phyloP scores from a whole-genome alignment of 2,888 invertebrate genomes.

The Nesidiocoris tenuis region DNA sequence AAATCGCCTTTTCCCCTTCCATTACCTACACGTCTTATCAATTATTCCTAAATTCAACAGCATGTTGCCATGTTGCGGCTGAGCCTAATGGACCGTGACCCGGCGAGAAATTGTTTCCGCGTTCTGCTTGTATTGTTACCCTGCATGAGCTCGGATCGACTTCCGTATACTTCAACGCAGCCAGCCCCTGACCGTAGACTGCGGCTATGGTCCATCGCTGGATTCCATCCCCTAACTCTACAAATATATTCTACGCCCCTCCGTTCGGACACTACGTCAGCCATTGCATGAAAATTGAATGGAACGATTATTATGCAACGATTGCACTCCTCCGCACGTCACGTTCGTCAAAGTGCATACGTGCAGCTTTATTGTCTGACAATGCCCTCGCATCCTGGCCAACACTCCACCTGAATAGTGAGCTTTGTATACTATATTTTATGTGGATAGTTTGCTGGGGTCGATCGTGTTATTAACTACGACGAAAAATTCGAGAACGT shows the following conservation, averaged over 20 bases:
- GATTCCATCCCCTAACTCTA: not conserved
- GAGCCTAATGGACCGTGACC: constrained; percentile 38
- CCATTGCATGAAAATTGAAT: not conserved
- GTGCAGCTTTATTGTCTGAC: too few relatives aligned
- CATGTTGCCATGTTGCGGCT: constrained; percentile 35
- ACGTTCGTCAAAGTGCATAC: too few relatives aligned
- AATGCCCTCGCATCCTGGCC: too few relatives aligned
- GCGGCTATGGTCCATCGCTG: not conserved
- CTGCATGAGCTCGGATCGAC: not conserved
- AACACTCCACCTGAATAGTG: too few relatives aligned
- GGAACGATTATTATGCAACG: not conserved
- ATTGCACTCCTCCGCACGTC: not conserved
- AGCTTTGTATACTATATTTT: too few relatives aligned
- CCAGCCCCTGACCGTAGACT: too few relatives aligned
- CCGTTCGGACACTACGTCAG: not conserved
- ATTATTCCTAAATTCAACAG: constrained; percentile 39
- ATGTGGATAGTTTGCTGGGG: too few relatives aligned
- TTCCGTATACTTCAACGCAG: not conserved
- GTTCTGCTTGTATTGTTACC: not conserved
- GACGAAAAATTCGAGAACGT: too few relatives aligned
- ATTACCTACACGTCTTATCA: constrained; percentile 38
- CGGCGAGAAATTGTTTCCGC: constrained; percentile 32
- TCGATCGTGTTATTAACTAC: too few relatives aligned
- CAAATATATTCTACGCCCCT: not conserved
- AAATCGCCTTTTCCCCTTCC: constrained; percentile 31